Conservation (phyloP, 2,888 invertebrate species). For the Julus scanicus region DNA sequence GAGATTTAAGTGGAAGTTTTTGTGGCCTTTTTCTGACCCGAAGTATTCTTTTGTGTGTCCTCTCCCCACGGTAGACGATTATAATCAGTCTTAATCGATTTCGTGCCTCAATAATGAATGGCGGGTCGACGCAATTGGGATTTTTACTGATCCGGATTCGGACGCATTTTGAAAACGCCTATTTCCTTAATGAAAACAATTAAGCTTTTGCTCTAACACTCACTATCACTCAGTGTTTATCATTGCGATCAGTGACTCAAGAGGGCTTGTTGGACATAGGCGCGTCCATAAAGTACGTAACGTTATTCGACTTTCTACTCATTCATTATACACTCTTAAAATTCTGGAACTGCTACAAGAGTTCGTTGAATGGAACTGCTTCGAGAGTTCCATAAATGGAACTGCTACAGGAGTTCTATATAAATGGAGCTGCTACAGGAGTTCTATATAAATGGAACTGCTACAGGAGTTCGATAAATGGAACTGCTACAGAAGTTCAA, state of each 20-base stretch:
- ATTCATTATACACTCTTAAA: no score
- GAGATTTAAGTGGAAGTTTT: not conserved
- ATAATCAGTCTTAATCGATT: slow-evolving; percentile 41
- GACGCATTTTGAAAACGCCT: slow-evolving; percentile 47
- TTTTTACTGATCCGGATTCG: slow-evolving; percentile 49
- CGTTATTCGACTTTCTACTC: no score
- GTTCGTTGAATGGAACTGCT: no score
- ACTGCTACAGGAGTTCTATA: no score
- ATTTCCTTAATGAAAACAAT: slow-evolving; percentile 52
- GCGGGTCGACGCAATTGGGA: slow-evolving; percentile 5
- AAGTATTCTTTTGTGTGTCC: slow-evolving; percentile 4
- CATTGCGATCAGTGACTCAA: not conserved
- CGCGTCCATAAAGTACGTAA: not conserved
- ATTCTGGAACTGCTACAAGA: no score
- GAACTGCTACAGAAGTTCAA: no score
- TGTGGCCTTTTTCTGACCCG: not conserved
- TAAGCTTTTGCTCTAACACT: slow-evolving; percentile 19
- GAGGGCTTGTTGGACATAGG: not conserved
- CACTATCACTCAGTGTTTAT: slow-evolving; percentile 14
- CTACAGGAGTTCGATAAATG: no score
- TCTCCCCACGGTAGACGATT: not conserved
- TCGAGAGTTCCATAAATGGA: no score
- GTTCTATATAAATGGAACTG: no score
- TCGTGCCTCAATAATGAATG: slow-evolving; percentile 34
- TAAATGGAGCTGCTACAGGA: no score